Evolutionary conservation across 2,888 invertebrate species (phyloP), one percentile per base, ranked within the genome.

Genomic region (Tanypteryx hageni): DNA sequence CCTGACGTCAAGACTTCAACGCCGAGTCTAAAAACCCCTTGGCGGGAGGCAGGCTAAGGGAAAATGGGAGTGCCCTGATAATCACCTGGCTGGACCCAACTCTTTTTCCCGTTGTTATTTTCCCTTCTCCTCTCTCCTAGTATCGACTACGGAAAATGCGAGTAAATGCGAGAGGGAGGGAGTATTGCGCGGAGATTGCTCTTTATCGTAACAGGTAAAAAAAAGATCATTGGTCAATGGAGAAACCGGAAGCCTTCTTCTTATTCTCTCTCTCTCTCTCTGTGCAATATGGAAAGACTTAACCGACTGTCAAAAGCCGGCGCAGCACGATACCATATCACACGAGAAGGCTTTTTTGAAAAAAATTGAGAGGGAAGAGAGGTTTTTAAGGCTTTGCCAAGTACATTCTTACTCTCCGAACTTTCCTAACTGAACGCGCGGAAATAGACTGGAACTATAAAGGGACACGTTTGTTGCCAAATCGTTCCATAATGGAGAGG

Each of bases 391-490:
- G 22, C 76, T 27, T 27, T 76, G 27, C 76, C 76, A 76, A 76
- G 27, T 76, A 27, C 76, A 76, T 27, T 13, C 22, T 76, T 14
- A 76, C 76, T 22, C 27, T 76, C 76, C 76, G 22, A 76, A 76
- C 76, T 76, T 76, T 76, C 76, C 76, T 61, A 76, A 22, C 76
- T 13, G 76, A 27, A 27, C 22, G 76, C 76, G 76, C 27, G 27
- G 76, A 76, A 76, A 76, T 76, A 76, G 76, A 76, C 27, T 27
- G 11, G 22, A 11, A 27, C 76, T 76, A 76, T 76, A 76, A 76
- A 76, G 76, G 27, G 76, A 76, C 13, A 10, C 76, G 76, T 76
- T 76, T 76, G 76, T 76, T 76, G 76, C 76, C 76, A 76, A 76
- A 76, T 27, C 27, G 76, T 27, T 22, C 76, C 22, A 27, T 76